phyloP scores from a whole-genome alignment of 1,140 invertebrate genomes.

The Zophobas atratus region DNA sequence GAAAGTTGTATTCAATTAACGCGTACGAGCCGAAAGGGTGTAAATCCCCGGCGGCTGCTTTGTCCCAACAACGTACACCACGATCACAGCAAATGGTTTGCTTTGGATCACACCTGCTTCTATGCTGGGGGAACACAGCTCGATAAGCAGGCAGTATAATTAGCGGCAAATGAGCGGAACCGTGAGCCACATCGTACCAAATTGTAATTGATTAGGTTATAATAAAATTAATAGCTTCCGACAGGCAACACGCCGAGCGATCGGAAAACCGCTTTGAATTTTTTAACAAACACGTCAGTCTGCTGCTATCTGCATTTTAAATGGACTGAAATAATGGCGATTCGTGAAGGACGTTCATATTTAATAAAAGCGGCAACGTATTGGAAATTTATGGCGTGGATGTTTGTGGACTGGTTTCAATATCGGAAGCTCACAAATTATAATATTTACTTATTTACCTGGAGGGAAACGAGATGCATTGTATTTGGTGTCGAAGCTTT shows the following conservation, averaged over 20 bases:
- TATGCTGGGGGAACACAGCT: background rate
- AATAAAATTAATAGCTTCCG: constrained; percentile 14
- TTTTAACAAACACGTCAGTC: background rate
- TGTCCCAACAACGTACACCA: background rate
- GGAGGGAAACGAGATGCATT: no score
- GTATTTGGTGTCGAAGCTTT: no score
- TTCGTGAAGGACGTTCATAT: no score
- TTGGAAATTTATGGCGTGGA: no score
- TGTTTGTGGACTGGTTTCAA: no score
- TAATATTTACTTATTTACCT: no score
- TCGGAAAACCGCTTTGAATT: background rate
- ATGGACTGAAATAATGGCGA: no score
- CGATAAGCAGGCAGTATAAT: constrained; percentile 4
- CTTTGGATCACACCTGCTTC: constrained; percentile 10
- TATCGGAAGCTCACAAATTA: no score
- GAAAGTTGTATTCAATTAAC: constrained; percentile 1
- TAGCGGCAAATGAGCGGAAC: constrained; percentile 13
- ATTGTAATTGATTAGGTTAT: constrained; percentile 17
- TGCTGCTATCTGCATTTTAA: no score
- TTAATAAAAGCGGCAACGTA: no score
- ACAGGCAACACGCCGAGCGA: background rate
- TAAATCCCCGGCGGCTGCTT: constrained; percentile 3
- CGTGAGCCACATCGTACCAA: constrained; percentile 1
- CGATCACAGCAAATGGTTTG: background rate
- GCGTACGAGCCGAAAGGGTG: constrained; percentile 3